Evolutionary conservation across 1,140 invertebrate species (phyloP).

Genomic region (Vanessa atalanta): DNA sequence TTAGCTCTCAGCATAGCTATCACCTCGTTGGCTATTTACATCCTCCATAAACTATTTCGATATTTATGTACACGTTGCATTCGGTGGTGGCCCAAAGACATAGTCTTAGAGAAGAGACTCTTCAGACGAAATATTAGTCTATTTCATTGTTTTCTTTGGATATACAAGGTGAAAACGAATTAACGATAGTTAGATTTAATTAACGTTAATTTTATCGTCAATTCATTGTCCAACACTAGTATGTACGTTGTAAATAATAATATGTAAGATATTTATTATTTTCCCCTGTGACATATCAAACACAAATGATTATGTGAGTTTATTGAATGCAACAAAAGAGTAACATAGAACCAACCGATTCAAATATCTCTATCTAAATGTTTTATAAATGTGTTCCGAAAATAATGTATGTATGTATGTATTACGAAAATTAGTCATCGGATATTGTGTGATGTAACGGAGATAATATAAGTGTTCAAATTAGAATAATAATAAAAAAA

Average conservation of each 20-base stretch:
- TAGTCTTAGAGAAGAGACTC: constrained; percentile 60
- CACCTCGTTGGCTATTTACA: constrained; percentile 54
- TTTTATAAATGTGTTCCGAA: constrained; percentile 10
- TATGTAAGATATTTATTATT: constrained; percentile 48
- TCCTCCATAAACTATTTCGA: constrained; percentile 67
- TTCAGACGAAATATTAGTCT: constrained; percentile 63
- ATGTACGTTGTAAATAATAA: constrained; percentile 54
- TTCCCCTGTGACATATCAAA: constrained; percentile 20
- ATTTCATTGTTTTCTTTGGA: constrained; percentile 65
- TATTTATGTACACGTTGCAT: constrained; percentile 70
- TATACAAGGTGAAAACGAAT: constrained; percentile 68
- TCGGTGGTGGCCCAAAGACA: constrained; percentile 67
- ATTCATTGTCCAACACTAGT: constrained; percentile 11
- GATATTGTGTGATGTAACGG: not conserved
- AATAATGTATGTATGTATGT: constrained; percentile 13
- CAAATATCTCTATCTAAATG: constrained; percentile 12
- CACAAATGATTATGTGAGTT: constrained; percentile 15
- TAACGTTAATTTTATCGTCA: not conserved
- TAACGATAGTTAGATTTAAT: constrained; percentile 34
- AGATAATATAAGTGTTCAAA: constrained; percentile 15
- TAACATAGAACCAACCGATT: not conserved
- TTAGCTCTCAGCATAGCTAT: constrained; percentile 63
- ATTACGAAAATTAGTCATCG: constrained; percentile 3
- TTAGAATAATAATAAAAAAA: constrained; percentile 4
- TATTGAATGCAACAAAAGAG: constrained; percentile 1